phyloP scores from a whole-genome alignment of 1,140 invertebrate genomes.

The Cecropterus lyciades region DNA sequence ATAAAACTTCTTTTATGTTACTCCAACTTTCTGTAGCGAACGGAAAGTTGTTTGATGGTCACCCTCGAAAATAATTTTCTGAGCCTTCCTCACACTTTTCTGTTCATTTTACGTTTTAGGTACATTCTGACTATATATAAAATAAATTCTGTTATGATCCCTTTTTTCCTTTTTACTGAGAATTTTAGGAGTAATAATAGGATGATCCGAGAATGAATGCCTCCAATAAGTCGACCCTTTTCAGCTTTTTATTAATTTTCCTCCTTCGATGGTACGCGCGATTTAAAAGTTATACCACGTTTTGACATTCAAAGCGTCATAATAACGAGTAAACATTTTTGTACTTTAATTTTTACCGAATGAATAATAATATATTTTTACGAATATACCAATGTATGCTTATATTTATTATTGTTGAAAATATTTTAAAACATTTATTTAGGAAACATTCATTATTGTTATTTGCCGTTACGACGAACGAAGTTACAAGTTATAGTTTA shows the following conservation, averaged over 20 bases:
- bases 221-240: constrained; percentile 67
- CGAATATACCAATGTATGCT: no score
- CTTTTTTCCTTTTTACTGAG: constrained; percentile 68
- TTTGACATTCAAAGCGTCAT: constrained; percentile 15
- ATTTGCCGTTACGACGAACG: no score
- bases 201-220: constrained; percentile 72
- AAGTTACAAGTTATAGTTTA: no score
- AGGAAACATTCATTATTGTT: no score
- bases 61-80: constrained; percentile 73
- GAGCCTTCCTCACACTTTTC: constrained; percentile 56
- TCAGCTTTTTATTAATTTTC: constrained; percentile 45
- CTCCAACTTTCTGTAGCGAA: constrained; percentile 64
- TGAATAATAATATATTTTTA: no score
- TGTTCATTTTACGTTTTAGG: constrained; percentile 59
- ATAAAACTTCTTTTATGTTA: constrained; percentile 77
- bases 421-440: no score
- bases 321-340: constrained; percentile 2
- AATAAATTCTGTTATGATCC: constrained; percentile 78
- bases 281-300: constrained; percentile 17
- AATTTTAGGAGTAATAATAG: constrained; percentile 68
- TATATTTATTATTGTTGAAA: no score
- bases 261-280: constrained; percentile 28
- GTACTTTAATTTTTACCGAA: not conserved
- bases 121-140: constrained; percentile 60
- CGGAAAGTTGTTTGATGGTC: constrained; percentile 71